A percentile compares a stretch with the other conserved stretches of the same genome.
Conservation (phyloP, 2,888 invertebrate species). For the Apodemia zela region DNA sequence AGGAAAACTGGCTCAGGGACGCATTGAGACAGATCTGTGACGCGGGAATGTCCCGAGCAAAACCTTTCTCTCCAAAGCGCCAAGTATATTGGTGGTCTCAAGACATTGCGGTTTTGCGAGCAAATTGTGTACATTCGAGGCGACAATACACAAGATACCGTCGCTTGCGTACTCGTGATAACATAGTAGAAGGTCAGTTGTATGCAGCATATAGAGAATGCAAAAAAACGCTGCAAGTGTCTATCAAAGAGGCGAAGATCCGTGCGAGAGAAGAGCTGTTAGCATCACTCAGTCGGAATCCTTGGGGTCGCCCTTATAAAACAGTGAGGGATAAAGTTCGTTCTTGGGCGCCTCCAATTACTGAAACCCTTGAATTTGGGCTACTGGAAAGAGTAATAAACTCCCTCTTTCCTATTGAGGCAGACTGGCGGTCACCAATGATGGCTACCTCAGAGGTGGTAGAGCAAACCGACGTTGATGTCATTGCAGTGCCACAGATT, state of each 20-base stretch:
- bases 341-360: slow-evolving; percentile 18
- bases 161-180: background rate
- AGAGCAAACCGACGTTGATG: no score
- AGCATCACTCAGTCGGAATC: slow-evolving; percentile 18
- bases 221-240: background rate
- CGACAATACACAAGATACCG: slow-evolving; percentile 23
- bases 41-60: no score
- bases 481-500: background rate
- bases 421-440: background rate
- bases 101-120: slow-evolving; percentile 22
- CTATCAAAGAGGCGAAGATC: slow-evolving; percentile 3
- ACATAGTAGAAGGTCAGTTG: background rate
- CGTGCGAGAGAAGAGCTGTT: slow-evolving; percentile 19
- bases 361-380: slow-evolving; percentile 10
- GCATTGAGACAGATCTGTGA: no score
- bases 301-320: slow-evolving; percentile 24
- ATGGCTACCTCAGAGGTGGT: background rate
- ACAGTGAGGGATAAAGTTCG: slow-evolving; percentile 15
- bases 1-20: no score
- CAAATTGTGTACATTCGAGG: slow-evolving; percentile 16
- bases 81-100: slow-evolving; percentile 28
- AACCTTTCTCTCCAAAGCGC: no score
- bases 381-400: background rate
- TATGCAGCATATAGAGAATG: background rate
- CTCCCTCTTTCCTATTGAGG: background rate